Percentiles rank a stretch among this genome's conserved stretches.
Evolutionary conservation across 2,113 vertebrate species (phyloP).

Genomic region (Eurypyga helias): DNA sequence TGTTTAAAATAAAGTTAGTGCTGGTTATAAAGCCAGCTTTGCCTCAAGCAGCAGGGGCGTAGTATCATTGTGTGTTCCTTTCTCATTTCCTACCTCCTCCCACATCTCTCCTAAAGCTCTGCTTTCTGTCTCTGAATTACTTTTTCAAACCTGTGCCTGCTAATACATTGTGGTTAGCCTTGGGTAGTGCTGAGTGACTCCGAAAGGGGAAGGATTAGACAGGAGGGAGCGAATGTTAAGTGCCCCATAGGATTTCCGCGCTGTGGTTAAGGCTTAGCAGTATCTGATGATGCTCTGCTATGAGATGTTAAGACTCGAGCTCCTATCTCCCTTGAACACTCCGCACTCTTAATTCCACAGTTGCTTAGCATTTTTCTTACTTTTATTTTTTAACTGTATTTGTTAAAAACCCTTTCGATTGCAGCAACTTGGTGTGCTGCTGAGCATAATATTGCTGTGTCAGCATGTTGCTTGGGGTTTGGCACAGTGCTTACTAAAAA

Average conservation of each 20-base stretch:
- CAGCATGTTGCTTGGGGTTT: neutral
- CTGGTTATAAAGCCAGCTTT: neutral
- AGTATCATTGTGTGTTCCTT: neutral
- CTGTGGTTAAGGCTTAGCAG: neutral
- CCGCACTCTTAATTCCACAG: neutral
- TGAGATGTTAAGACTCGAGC: neutral
- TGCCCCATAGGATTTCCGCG: rapidly evolving
- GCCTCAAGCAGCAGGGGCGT: neutral
- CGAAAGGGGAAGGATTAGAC: neutral
- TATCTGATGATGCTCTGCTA: neutral
- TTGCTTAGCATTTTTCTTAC: neutral
- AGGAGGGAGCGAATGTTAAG: neutral
- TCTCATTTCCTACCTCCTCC: neutral
- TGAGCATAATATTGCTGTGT: neutral
- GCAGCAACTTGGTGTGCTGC: neutral
- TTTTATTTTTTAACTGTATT: neutral
- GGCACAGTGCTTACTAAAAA: neutral
- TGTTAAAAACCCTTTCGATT: neutral
- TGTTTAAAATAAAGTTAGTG: neutral
- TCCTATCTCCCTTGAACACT: neutral
- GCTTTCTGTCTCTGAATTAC: neutral
- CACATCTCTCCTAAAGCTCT: neutral
- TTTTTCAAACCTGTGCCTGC: neutral
- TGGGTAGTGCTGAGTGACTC: neutral
- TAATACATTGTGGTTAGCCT: neutral